Evolutionary conservation across 2,888 invertebrate species (phyloP), one percentile per base, ranked within the genome.

Genomic region (Eucriotettix oculatus): DNA sequence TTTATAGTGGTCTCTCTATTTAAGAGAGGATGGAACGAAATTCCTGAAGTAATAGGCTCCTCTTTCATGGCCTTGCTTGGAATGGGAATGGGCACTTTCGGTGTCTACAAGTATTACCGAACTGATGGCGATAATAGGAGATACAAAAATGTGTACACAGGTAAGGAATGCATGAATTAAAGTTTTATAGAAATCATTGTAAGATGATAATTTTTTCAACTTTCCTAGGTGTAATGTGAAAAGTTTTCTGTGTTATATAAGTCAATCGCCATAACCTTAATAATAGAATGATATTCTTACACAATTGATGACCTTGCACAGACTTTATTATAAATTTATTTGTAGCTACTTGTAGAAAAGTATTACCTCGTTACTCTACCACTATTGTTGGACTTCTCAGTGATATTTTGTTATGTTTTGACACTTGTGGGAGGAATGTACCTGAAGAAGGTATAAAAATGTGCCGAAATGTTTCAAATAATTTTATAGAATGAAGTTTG

Each of bases 11-110:
- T 69, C 10, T 71, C 67, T 12, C 66, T 76, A 5, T 70, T 76
- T 59, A 77, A 73, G 66, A 69, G 68, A 67, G 76, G 73, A 12
- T 82, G 86, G 84, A 74, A 79, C 68, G 85, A 86, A 74, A 82
- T 86, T 62, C 88, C 88, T 7, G 87, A 87, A 72, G 73, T 87
- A 56, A 71, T 87, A 53, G 84, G 78, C 42, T 76, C 82, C 40
- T 73, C 79, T 3, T 78, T 78, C 14, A 65, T 85, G 65, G 86
- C 77, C 0, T 0, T 85, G 0, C 68, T 78, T 48, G 86, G 87
- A 42, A 57, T 82, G 7, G 79, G 71, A 10, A 65, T 84, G 62
- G 76, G 76, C 16, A 68, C 69, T 17, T 56, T 74, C 48, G 81
- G 79, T 2, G 65, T 78, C 56, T 71, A 72, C 62, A 78, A 76